Percentiles rank a stretch among this genome's conserved stretches.
Evolutionary conservation across 2,797 vertebrate species (phyloP).

Genomic region (Phoxinus dragarum): DNA sequence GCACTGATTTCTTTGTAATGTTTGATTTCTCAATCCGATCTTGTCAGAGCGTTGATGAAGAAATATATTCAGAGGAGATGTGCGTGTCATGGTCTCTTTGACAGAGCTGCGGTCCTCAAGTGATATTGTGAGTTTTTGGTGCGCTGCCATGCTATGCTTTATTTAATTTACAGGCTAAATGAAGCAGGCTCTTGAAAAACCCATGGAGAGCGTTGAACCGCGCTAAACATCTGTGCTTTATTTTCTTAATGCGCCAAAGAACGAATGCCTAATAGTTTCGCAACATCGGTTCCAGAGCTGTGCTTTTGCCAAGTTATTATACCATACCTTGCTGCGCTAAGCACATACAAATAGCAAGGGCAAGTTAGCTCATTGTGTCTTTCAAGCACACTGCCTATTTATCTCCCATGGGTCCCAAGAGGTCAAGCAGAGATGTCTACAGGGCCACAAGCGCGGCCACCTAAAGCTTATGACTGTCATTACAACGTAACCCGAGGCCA

Average conservation of each 20-base stretch:
- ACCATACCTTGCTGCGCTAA: conserved; percentile 54
- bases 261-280: conserved; percentile 53
- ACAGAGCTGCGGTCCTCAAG: conserved; percentile 19
- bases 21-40: conserved; percentile 49
- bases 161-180: conserved; percentile 55
- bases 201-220: conserved; percentile 39
- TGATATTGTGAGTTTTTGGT: conserved; percentile 29
- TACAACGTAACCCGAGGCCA: conserved; percentile 59
- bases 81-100: not conserved
- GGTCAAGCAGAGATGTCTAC: conserved; percentile 62
- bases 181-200: conserved; percentile 47
- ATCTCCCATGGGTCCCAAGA: conserved; percentile 46
- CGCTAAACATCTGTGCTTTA: conserved; percentile 62
- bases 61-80: conserved; percentile 25
- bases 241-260: conserved; percentile 56
- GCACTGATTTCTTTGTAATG: conserved; percentile 26
- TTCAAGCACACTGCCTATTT: conserved; percentile 30
- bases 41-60: conserved; percentile 32
- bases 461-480: conserved; percentile 62
- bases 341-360: conserved; percentile 57
- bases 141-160: conserved; percentile 38
- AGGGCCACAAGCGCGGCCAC: conserved; percentile 53
- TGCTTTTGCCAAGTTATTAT: conserved; percentile 58
- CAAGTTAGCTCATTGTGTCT: conserved; percentile 43
- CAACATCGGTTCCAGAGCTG: conserved; percentile 31